Percentiles rank a stretch among this genome's conserved stretches.
Conservation (phyloP, 2,797 vertebrate genomes). For the Spondyliosoma cantharus region DNA sequence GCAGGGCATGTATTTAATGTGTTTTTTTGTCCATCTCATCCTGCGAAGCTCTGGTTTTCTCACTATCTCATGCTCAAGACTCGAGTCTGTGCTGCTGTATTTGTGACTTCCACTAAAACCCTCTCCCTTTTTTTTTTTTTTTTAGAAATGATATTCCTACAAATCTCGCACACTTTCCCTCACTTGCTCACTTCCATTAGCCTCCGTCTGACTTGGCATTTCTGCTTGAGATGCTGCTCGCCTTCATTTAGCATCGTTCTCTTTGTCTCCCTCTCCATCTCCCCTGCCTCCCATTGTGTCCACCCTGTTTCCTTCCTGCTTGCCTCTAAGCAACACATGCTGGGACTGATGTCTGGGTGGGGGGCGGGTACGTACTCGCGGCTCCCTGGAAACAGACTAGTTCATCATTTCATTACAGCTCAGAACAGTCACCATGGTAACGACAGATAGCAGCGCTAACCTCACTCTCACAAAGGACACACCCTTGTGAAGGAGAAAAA, state of each 20-base stretch:
- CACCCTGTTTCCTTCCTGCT: constrained; percentile 58
- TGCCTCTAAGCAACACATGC: constrained; percentile 60
- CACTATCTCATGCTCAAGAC: constrained; percentile 51
- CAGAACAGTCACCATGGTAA: constrained; percentile 78
- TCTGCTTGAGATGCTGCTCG: constrained; percentile 42
- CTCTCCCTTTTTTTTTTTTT: constrained; percentile 19
- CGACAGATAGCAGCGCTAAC: constrained; percentile 68
- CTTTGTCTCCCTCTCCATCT: constrained; percentile 41
- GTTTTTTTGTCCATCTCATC: constrained; percentile 54
- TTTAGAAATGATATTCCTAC: constrained; percentile 34
- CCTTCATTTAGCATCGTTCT: constrained; percentile 26
- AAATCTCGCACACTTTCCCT: constrained; percentile 36
- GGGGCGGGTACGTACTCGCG: constrained; percentile 68
- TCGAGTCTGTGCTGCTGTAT: constrained; percentile 41
- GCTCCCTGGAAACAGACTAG: constrained; percentile 78
- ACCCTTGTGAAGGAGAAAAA: constrained; percentile 75
- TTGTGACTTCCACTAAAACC: constrained; percentile 53
- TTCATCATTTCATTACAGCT: constrained; percentile 75
- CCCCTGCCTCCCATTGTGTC: constrained; percentile 44
- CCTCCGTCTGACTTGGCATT: constrained; percentile 42
- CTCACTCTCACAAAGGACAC: constrained; percentile 77
- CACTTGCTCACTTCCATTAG: constrained; percentile 13
- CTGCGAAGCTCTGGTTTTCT: constrained; percentile 55
- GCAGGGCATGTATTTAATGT: constrained; percentile 59
- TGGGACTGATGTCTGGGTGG: constrained; percentile 64